Conservation (phyloP, 2,797 vertebrate species). For the Sebastiscus albofasciatus region DNA sequence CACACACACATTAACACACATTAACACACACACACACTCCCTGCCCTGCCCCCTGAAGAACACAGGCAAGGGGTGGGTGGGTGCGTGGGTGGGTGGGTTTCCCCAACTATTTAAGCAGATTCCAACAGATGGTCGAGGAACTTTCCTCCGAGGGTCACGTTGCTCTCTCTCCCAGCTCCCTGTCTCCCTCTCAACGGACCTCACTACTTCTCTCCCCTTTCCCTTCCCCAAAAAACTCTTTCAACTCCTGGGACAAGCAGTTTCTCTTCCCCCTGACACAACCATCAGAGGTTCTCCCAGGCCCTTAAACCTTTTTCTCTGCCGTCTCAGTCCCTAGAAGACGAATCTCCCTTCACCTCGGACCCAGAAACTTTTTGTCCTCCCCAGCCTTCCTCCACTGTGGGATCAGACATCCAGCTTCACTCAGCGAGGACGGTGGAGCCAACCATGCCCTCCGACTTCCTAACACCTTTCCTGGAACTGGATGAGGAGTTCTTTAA, state of each 20-base stretch:
- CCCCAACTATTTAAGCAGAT: conserved; percentile 82
- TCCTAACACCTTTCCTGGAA: conserved; percentile 83
- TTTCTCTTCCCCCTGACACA: not conserved
- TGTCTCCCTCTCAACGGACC: conserved; percentile 13
- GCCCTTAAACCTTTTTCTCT: not conserved
- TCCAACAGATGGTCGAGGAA: conserved; percentile 79
- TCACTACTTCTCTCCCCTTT: not conserved
- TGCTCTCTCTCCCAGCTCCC: not conserved
- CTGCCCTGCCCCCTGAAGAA: conserved; percentile 47
- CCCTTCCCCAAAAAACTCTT: not conserved
- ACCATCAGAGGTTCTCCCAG: not conserved
- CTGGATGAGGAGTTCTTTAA: conserved; percentile 85
- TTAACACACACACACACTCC: conserved; percentile 29
- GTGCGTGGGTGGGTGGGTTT: conserved; percentile 48
- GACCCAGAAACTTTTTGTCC: not conserved
- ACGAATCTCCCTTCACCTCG: not conserved
- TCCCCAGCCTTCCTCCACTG: not conserved
- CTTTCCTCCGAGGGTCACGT: conserved; percentile 54
- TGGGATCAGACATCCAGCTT: conserved; percentile 25
- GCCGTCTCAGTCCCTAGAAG: not conserved
- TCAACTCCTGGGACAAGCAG: not conserved
- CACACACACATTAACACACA: conserved; percentile 41
- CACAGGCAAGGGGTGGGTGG: conserved; percentile 28
- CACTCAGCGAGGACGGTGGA: conserved; percentile 18
- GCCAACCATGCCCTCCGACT: conserved; percentile 82